Conservation (phyloP, 2,113 vertebrate species). For the Apus apus region DNA sequence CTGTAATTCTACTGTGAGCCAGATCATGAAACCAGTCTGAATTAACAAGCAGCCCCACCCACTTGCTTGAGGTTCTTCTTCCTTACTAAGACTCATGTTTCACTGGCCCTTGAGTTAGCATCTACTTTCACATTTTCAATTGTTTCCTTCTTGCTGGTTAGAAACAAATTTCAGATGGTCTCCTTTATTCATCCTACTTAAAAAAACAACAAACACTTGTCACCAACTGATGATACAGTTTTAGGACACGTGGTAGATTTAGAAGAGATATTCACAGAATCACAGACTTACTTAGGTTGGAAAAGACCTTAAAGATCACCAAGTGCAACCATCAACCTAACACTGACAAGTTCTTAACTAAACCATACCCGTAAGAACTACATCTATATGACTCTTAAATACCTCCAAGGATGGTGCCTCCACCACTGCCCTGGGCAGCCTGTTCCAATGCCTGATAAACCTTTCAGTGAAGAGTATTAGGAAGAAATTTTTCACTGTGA, state of each 20-base stretch:
- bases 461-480: too few relatives aligned
- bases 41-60: not conserved
- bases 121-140: not conserved
- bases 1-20: rapidly evolving
- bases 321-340: too few relatives aligned
- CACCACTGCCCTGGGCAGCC: too few relatives aligned
- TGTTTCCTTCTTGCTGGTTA: not conserved
- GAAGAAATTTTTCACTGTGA: too few relatives aligned
- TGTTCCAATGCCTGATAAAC: too few relatives aligned
- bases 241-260: not conserved
- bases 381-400: too few relatives aligned
- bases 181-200: not conserved
- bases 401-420: too few relatives aligned
- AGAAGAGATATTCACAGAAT: too few relatives aligned
- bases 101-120: not conserved
- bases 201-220: not conserved
- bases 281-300: too few relatives aligned
- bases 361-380: too few relatives aligned
- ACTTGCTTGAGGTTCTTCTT: not conserved
- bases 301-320: too few relatives aligned
- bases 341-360: too few relatives aligned
- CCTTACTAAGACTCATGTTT: not conserved
- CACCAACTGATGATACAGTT: rapidly evolving
- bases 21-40: not conserved
- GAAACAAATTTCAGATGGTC: not conserved